Base-by-base conservation (phyloP, 2,113 vertebrate species). In the Hippolais icterina region DNA sequence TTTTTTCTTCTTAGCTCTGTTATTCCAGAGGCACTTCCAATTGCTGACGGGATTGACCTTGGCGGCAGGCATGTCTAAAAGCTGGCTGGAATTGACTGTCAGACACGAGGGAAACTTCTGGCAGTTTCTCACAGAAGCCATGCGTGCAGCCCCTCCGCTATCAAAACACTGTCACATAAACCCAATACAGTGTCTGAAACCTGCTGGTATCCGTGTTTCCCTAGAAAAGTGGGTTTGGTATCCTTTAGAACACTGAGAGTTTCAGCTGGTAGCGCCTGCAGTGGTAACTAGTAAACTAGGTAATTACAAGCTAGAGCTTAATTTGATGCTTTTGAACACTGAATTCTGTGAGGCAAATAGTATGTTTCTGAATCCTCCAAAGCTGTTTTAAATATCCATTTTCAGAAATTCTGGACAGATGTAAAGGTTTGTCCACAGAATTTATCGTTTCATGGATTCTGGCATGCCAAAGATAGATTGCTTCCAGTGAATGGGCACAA, bases 11-110 rank as follows among this genome's bases (percentile, higher is more conserved):
- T 21, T 22, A 47, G 10, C 17, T 57, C 2, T 23, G 5, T 64
- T 59, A 15, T 19, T 76, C 46, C 35, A 35, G n/a, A 10, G 22
- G 41, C n/a, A 22, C 29, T 72, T 0, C 21, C 4, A 0, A 3
- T 35, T 54, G 61, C 29, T 61, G 53, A 12, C 1, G 2, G n/a
- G n/a, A 46, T 76, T 3, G 0, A 6, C 41, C 17, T 75, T 60
- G n/a, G 47, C 46, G 0, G 39, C 27, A 33, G 25, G n/a, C 72
- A 14, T 0, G 1, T 41, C 44, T 47, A 41, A n/a, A 27, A 41
- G 44, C n/a, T 44, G 25, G 9, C n/a, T 60, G 39, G 20, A 28
- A 23, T 31, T 46, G 52, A 9, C n/a, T 46, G 0, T 72, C 6
- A 15, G 59, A 66, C 18, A 20, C 0, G 4, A 39, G 18, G 29